phyloP scores from a whole-genome alignment of 2,797 vertebrate genomes.

The Fratercula arctica region DNA sequence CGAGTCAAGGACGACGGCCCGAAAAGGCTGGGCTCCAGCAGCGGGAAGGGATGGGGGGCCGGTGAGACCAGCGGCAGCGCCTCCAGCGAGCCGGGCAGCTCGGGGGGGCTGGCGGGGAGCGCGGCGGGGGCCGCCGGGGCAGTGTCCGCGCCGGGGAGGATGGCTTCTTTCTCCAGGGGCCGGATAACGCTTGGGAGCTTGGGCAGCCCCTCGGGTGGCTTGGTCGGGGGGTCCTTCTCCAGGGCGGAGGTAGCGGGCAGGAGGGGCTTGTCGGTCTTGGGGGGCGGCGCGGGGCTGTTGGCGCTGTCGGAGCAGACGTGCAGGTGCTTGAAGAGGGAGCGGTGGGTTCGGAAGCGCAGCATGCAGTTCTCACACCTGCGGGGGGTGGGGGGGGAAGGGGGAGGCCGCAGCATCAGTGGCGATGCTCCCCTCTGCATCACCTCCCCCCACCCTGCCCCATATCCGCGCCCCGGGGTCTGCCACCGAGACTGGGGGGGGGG shows the following conservation, averaged over 20 bases:
- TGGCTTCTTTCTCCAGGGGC: constrained; percentile 33
- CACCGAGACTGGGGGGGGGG: rapidly evolving
- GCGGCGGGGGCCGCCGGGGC: not conserved
- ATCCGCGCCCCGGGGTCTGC: not conserved
- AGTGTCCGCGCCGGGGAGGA: not conserved
- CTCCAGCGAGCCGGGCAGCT: constrained; percentile 43
- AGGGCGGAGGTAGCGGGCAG: not conserved
- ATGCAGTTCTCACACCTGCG: constrained; percentile 92
- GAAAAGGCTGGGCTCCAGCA: constrained; percentile 57
- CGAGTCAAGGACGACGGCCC: constrained; percentile 51
- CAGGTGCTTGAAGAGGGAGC: constrained; percentile 92
- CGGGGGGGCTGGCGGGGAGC: not conserved
- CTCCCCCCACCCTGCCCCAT: not conserved
- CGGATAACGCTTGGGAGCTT: constrained; percentile 32
- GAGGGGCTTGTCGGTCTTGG: constrained; percentile 9
- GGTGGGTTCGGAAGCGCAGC: constrained; percentile 89
- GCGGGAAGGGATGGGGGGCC: constrained; percentile 61
- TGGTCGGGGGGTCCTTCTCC: constrained; percentile 58
- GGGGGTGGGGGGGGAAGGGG: not conserved
- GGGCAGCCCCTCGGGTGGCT: constrained; percentile 5
- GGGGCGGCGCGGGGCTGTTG: constrained; percentile 72
- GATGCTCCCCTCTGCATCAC: rapidly evolving
- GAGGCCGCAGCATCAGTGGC: rapidly evolving
- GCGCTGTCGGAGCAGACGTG: constrained; percentile 90
- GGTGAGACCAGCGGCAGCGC: constrained; percentile 36